A percentile compares a stretch with the other conserved stretches of the same genome.
Conservation (phyloP, 2,888 invertebrate genomes). For the Rhopalosiphum nymphaeae region DNA sequence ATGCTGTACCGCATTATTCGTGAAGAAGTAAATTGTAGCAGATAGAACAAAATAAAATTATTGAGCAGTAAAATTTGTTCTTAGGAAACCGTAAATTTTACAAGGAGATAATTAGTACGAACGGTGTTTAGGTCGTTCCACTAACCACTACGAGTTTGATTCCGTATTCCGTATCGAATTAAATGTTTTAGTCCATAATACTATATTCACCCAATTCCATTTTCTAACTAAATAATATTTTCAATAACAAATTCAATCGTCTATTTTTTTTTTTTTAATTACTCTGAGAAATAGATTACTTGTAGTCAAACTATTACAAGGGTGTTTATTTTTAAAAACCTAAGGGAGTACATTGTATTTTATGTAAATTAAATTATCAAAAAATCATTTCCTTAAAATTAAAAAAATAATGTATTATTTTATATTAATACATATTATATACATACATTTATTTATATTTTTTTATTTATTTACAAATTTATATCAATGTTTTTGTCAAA, state of each 20-base stretch:
- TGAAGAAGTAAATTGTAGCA: not conserved
- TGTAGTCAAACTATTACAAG: not conserved
- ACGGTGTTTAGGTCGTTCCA: constrained; percentile 7
- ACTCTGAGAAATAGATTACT: not conserved
- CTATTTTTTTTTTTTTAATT: not conserved
- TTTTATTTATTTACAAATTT: not conserved
- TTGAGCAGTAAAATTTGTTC: not conserved
- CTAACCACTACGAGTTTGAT: constrained; percentile 22
- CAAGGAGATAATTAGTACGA: constrained; percentile 22
- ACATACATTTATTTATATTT: not conserved
- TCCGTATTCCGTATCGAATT: constrained; percentile 43
- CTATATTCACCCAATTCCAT: not conserved
- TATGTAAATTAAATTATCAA: not conserved
- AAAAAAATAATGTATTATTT: not conserved
- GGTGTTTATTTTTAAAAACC: not conserved
- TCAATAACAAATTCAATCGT: not conserved
- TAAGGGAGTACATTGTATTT: not conserved
- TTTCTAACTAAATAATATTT: not conserved
- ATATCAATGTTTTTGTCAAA: not conserved
- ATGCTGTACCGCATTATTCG: not conserved
- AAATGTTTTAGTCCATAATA: not conserved
- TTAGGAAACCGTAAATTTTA: constrained; percentile 1
- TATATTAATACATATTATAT: not conserved
- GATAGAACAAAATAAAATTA: not conserved
- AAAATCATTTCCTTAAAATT: not conserved